Base-by-base conservation (phyloP, 2,888 invertebrate genomes). In the Autographa pulchrina region DNA sequence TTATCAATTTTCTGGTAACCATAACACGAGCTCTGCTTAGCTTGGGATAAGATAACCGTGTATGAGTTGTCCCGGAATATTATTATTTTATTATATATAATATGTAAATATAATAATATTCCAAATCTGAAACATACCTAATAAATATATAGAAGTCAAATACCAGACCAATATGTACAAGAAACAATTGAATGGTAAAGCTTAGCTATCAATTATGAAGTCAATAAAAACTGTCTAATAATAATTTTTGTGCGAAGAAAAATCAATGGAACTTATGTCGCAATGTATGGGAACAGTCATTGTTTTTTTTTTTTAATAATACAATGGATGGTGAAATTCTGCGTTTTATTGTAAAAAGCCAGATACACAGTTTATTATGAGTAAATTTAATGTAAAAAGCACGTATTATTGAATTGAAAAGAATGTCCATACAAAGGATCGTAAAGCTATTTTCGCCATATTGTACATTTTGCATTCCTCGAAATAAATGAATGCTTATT, bases 241-340 rank as follows among this genome's bases (percentile, higher is more conserved):
- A 16, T 20, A 72, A 64, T 65, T 48, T 75, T 71, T 72, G 65
- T 43, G 32, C 59, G n/a, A 48, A 77, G 70, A 52, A 70, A 70
- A 64, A 58, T 58, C 43, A 35, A 41, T 71, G 65, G 48, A 59
- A 71, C n/a, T 25, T 60, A 67, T 60, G 31, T 74, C 32, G 43
- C 8, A 66, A 70, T 58, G 69, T 68, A 67, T 80, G 74, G 62
- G 72, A 83, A 83, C 62, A 61, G 72, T 74, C 72, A 74, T 70
- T 74, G 62, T 54, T 16, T 41, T 74, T 80, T 82, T 74, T 81
- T 73, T 72, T 63, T 14, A 58, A 67, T 9, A 79, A 60, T 56
- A 80, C 80, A 81, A 83, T 81, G 67, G 74, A 76, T 83, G 75
- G 80, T 63, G 74, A 83, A 83, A 82, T 75, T 70, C 35, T 65